Conservation (phyloP, 2,113 vertebrate species). For the Pyxicephalus adspersus region DNA sequence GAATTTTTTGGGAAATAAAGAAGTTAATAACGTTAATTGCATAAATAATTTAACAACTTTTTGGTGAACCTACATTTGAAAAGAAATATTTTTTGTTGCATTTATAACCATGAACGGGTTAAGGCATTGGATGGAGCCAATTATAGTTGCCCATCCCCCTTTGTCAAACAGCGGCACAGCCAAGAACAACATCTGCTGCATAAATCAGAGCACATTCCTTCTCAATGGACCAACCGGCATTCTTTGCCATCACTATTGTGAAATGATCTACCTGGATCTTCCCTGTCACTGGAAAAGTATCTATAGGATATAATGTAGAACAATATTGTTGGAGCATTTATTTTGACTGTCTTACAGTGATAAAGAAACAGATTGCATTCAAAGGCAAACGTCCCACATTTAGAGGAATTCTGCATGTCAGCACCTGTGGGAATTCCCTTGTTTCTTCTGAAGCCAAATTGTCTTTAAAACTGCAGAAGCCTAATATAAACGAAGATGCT, state of each 20-base stretch:
- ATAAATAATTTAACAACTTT: too few species aligned
- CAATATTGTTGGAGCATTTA: slow-evolving; percentile 25
- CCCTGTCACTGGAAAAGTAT: slow-evolving; percentile 31
- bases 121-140: slow-evolving; percentile 43
- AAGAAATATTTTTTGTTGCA: too few species aligned
- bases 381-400: slow-evolving; percentile 41
- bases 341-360: slow-evolving; percentile 31
- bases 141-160: slow-evolving; percentile 47
- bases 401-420: slow-evolving; percentile 26
- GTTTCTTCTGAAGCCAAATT: slow-evolving; percentile 11
- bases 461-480: neutral
- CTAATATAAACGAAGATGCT: slow-evolving; percentile 9
- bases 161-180: slow-evolving; percentile 40
- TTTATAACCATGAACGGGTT: slow-evolving; percentile 9
- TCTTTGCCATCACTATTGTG: slow-evolving; percentile 19
- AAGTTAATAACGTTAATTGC: too few species aligned
- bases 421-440: slow-evolving; percentile 27
- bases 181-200: slow-evolving; percentile 51
- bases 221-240: slow-evolving; percentile 36
- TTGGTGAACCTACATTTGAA: too few species aligned
- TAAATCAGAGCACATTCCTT: slow-evolving; percentile 54
- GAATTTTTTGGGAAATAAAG: too few species aligned
- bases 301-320: slow-evolving; percentile 1
- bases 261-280: slow-evolving; percentile 28
- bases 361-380: slow-evolving; percentile 26